Evolutionary conservation across 2,113 vertebrate species (phyloP).

Genomic region (Diphyllodes magnificus): DNA sequence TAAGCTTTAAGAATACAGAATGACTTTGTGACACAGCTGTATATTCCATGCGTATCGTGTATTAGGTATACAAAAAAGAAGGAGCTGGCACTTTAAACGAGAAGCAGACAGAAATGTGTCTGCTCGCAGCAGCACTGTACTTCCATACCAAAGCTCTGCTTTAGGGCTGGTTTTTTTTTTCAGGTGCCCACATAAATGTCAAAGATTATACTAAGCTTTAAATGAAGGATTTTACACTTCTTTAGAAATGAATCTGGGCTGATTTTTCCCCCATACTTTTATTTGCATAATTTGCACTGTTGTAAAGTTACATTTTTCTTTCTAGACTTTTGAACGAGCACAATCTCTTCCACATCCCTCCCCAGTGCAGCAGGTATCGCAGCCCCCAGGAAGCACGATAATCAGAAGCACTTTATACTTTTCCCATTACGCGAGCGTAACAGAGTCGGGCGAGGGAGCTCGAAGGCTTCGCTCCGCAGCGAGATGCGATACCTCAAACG

Average conservation of each 20-base stretch:
- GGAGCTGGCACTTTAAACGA: background rate
- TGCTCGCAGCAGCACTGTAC: background rate
- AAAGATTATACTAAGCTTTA: background rate
- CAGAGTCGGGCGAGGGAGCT: slow-evolving; percentile 22
- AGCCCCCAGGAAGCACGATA: background rate
- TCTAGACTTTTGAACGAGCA: background rate
- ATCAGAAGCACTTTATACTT: background rate
- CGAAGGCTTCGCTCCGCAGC: background rate
- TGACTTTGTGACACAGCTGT: slow-evolving; percentile 51
- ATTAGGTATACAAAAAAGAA: slow-evolving; percentile 3
- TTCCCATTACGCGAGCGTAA: background rate
- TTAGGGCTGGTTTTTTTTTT: background rate
- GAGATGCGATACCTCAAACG: background rate
- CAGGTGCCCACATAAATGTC: background rate
- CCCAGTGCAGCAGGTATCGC: background rate
- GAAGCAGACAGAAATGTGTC: background rate
- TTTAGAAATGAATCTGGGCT: background rate
- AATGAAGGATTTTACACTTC: background rate
- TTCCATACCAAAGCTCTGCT: background rate
- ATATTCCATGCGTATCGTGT: background rate
- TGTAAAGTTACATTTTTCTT: slow-evolving; percentile 58
- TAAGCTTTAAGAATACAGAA: slow-evolving; percentile 53
- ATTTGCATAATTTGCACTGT: background rate
- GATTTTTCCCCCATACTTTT: background rate
- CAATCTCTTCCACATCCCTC: background rate